These are phyloP conservation scores for Solenopsis invicta DNA, from an alignment of 1,140 invertebrate genomes.

Conservation along the genomic window DNA sequence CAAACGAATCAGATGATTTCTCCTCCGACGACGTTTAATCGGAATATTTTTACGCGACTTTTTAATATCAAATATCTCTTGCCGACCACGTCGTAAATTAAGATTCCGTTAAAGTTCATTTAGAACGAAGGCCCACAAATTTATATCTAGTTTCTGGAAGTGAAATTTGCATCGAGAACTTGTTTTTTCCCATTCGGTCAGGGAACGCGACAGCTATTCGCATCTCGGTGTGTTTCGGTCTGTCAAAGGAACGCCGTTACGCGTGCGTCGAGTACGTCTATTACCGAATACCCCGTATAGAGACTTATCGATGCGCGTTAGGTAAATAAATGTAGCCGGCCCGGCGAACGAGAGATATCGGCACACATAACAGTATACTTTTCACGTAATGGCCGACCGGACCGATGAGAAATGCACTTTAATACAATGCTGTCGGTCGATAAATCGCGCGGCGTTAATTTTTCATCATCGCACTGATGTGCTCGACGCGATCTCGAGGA, in stretches of 20 bases:
- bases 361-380: conserved; percentile 53
- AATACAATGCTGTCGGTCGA: conserved; percentile 52
- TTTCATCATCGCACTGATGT: conserved; percentile 24
- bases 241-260: not conserved
- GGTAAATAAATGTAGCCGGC: conserved; percentile 41
- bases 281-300: not conserved
- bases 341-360: conserved; percentile 20
- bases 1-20: not conserved
- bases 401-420: conserved; percentile 57
- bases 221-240: not conserved
- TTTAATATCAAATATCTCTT: not conserved
- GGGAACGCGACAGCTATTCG: no score
- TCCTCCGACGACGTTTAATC: not conserved
- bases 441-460: conserved; percentile 58
- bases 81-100: not conserved
- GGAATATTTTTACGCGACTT: not conserved
- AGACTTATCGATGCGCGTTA: not conserved
- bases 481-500: conserved; percentile 46
- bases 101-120: not conserved
- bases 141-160: not conserved
- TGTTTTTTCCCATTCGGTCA: not conserved
- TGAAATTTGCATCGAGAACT: not conserved
- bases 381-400: conserved; percentile 38
- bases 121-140: not conserved
- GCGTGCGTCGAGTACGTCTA: not conserved